Evolutionary conservation across 2,797 vertebrate genomes (phyloP).

Genomic region (Pangasius djambal): DNA sequence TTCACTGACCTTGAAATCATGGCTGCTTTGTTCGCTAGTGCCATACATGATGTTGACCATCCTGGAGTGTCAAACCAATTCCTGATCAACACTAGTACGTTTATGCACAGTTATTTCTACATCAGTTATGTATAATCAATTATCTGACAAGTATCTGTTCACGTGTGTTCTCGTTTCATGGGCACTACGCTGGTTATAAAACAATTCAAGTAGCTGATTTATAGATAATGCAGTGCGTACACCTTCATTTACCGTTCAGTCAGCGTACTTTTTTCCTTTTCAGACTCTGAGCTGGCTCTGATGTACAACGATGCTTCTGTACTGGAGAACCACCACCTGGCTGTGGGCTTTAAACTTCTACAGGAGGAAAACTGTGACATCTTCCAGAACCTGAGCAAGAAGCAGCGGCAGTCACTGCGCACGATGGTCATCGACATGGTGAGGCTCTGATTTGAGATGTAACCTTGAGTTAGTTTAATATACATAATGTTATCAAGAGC

Average conservation of each 20-base stretch:
- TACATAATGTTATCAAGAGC: neutral
- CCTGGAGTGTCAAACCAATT: slow-evolving; percentile 95
- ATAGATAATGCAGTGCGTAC: neutral
- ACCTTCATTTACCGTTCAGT: neutral
- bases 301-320: slow-evolving; percentile 93
- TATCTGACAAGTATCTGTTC: neutral
- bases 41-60: slow-evolving; percentile 94
- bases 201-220: neutral
- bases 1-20: slow-evolving; percentile 93
- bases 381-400: slow-evolving; percentile 89
- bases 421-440: slow-evolving; percentile 95
- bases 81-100: slow-evolving; percentile 92
- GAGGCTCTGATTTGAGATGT: neutral
- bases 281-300: slow-evolving; percentile 91
- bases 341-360: slow-evolving; percentile 92
- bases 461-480: neutral
- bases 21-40: slow-evolving; percentile 89
- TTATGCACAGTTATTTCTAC: neutral
- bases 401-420: slow-evolving; percentile 84
- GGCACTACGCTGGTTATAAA: neutral
- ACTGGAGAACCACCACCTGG: slow-evolving; percentile 92
- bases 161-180: neutral
- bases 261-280: neutral
- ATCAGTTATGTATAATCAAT: neutral
- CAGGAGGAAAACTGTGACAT: slow-evolving; percentile 92